phyloP scores from a whole-genome alignment of 2,797 vertebrate genomes.

The Eupleurogrammus muticus region DNA sequence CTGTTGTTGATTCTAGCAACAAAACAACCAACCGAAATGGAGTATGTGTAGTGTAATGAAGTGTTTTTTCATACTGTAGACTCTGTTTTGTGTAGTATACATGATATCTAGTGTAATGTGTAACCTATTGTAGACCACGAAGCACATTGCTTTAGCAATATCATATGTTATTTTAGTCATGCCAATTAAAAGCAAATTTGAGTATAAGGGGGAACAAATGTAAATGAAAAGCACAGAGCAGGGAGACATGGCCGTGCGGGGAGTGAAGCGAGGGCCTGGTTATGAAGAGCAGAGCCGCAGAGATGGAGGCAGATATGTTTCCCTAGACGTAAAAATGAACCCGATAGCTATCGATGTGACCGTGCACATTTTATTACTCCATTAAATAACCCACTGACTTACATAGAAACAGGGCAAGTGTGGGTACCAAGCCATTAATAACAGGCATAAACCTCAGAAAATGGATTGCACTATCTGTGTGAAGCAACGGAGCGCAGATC shows the following conservation, averaged over 20 bases:
- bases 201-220: constrained; percentile 21
- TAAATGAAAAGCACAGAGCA: constrained; percentile 35
- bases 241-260: neutral
- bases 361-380: constrained; percentile 71
- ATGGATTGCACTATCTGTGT: constrained; percentile 66
- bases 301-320: constrained; percentile 62
- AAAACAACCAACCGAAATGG: too few species aligned
- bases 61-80: neutral
- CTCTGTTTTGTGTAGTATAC: too few species aligned
- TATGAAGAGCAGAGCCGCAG: constrained; percentile 49
- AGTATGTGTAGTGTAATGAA: neutral
- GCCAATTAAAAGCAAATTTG: constrained; percentile 8
- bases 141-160: neutral
- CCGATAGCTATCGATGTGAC: constrained; percentile 72
- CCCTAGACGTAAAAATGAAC: constrained; percentile 46
- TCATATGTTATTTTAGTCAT: neutral
- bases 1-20: too few species aligned
- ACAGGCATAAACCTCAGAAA: constrained; percentile 69
- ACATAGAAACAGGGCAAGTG: constrained; percentile 66
- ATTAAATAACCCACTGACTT: constrained; percentile 77
- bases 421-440: constrained; percentile 71
- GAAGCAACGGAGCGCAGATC: constrained; percentile 47
- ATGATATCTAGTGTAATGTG: neutral
- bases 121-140: neutral
- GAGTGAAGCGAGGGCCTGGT: constrained; percentile 26